Base-by-base conservation (phyloP, 64 coral and sea anemone species). In the Catalaphyllia jardinei region DNA sequence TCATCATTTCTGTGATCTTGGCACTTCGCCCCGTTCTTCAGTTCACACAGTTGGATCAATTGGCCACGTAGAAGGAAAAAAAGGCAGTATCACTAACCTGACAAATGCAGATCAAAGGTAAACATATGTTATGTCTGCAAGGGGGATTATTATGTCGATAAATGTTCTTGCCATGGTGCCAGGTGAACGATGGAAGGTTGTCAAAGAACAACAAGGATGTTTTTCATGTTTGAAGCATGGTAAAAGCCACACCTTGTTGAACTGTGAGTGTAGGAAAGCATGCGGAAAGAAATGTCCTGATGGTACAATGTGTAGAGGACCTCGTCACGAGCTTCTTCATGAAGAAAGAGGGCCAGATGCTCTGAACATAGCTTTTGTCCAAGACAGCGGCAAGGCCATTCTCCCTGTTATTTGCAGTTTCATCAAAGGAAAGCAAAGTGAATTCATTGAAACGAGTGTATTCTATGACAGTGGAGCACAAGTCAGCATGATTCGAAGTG, bases 111-210 rank as follows among this genome's bases (percentile, higher is more conserved):
- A 16, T 63, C 13, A 4, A 15, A 63, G 61, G 2, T 3, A 22
- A 50, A 60, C 18, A 52, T 52, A 10, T 95, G 94, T 57, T 92
- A 89, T 83, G 89, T 95, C 50, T 95, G 93, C 61, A 59, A 69
- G 55, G 62, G 71, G 17, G 79, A 78, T 22, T 86, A 95, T 61
- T 92, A 94, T 39, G 39, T 95, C 1, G 94, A 95, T 64, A 9
- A 92, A 77, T 95, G 94, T 95, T 71, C 67, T 52, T 74, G 86
- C 86, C 8, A 94, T 95, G 89, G 27, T 89, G 51, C 84, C 71
- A 4, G 76, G 59, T 30, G 94, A 91, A 62, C 55, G 94, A 64
- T 95, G 89, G 89, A 88, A 72, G 62, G 29, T 95, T 60, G 86
- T 92, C 0, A 95, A 92, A 65, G 94, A 95, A 35, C 86, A 89